phyloP scores from a whole-genome alignment of 2,797 vertebrate genomes.

The Trachops cirrhosus region DNA sequence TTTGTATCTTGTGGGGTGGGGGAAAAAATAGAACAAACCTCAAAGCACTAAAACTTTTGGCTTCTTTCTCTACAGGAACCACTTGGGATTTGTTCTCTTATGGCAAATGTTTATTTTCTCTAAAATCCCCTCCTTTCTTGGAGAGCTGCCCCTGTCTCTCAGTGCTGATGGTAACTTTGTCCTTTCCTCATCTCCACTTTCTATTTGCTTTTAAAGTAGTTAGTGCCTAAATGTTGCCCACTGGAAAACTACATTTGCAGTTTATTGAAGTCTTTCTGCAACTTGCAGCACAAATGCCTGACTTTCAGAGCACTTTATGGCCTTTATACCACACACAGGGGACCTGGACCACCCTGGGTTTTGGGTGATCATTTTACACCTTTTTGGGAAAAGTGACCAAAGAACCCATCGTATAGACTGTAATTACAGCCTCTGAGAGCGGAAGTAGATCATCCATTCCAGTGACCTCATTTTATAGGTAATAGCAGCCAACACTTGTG shows the following conservation, averaged over 20 bases:
- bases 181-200: conserved; percentile 38
- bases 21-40: conserved; percentile 64
- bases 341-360: conserved; percentile 44
- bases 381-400: conserved; percentile 53
- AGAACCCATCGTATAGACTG: conserved; percentile 7
- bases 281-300: conserved; percentile 23
- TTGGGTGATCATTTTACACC: conserved; percentile 48
- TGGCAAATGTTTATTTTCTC: conserved; percentile 51
- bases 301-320: conserved; percentile 50
- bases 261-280: conserved; percentile 56
- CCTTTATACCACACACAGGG: conserved; percentile 26
- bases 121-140: conserved; percentile 33
- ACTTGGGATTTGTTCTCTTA: conserved; percentile 44
- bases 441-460: conserved; percentile 59
- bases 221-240: conserved; percentile 7
- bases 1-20: conserved; percentile 56
- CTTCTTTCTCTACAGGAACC: conserved; percentile 43
- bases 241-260: conserved; percentile 35
- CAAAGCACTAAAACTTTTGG: conserved; percentile 57
- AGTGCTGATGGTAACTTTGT: neutral
- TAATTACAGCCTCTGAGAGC: conserved; percentile 44
- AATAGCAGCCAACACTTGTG: conserved; percentile 48
- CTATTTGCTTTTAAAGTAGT: conserved; percentile 63
- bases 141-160: conserved; percentile 26
- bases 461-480: conserved; percentile 66